Evolutionary conservation across 2,888 invertebrate species (phyloP), one percentile per base, ranked within the genome.

Genomic region (Leucoma salicis): DNA sequence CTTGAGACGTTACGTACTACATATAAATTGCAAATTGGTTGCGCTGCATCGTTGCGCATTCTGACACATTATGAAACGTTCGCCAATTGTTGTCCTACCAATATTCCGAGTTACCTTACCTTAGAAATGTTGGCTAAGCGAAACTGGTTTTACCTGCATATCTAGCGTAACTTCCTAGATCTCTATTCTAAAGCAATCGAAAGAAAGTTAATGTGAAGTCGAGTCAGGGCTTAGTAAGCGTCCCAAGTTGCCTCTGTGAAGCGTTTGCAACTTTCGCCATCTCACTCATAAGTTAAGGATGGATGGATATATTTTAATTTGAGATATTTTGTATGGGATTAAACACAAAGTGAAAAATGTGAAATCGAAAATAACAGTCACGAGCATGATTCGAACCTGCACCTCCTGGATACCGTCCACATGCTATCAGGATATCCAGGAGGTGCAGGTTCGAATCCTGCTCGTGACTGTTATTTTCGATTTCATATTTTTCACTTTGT

Each of bases 151-250:
- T 42, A 55, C 47, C 41, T 50, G 57, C 34, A 53, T 43, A 36
- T 45, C 40, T 44, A 40, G 40, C 39, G 48, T 47, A 52, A 61
- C 53, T 58, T 66, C 61, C 62, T 57, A 42, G 52, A 61, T 61
- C 57, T 44, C 45, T 59, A 57, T 62, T 64, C 45, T 57, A 60
- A 67, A 69, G 58, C 57, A 56, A 67, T 69, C 54, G 63, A 63
- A 71, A 65, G 66, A 71, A 71, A 69, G 72, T 67, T 63, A 61
- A 55, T 53, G 46, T 42, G 55, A 46, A 63, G 53, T 57, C 44
- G 46, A 53, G 51, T 49, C 57, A 39, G 40, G 40, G 29, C 38
- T 56, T 41, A 49, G 56, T 49, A 45, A 54, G 40, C 38, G 49
- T 42, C 55, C 51, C 44, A 65, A 63, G 54, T 63, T 62, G 49